Evolutionary conservation across 2,888 invertebrate genomes (phyloP), one percentile per base, ranked within the genome.

Genomic region (Volucella zonaria): DNA sequence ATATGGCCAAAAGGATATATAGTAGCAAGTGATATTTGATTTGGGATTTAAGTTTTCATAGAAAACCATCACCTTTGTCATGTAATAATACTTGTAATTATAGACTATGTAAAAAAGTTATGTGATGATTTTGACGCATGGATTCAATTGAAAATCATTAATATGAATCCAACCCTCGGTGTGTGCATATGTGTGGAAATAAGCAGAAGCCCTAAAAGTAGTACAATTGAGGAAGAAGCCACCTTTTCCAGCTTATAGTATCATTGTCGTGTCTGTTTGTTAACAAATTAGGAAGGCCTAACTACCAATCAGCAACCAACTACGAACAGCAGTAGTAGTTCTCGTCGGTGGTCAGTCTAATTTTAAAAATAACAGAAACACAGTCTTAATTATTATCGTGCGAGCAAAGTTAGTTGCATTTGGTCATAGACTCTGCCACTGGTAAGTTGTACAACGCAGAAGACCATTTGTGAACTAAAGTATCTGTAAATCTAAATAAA

Each of bases 181-280:
- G 14, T 45, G 54, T 73, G 59, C 67, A 54, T 49, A 56, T 56
- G 61, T 61, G 64, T 62, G 51, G 49, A 80, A 80, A 56, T 62
- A 85, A 80, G 67, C 54, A 31, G 85, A 85, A 85, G 76, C 85
- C 85, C 31, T 73, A 81, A 14, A 61, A 85, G 58, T 74, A 43
- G 14, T 40, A 71, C 47, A 40, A 59, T 12, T 68, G 64, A 66
- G 66, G 64, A 79, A 71, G 83, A 85, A 85, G 80, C 73, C 73
- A 68, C 80, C 76, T 51, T 62, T 11, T 6, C 6, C 76, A 76
- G 80, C 66, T 85, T 81, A 85, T 68, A 45, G 81, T 68, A 66
- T 81, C 67, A 59, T 18, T 66, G 23, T 51, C 51, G 56, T 78
- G 47, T 31, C 15, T 56, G 12, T 10, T 43, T 51, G 42, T 31